Evolutionary conservation across 2,888 invertebrate genomes (phyloP), one percentile per base, ranked within the genome.

Genomic region (Melipona bicolor): DNA sequence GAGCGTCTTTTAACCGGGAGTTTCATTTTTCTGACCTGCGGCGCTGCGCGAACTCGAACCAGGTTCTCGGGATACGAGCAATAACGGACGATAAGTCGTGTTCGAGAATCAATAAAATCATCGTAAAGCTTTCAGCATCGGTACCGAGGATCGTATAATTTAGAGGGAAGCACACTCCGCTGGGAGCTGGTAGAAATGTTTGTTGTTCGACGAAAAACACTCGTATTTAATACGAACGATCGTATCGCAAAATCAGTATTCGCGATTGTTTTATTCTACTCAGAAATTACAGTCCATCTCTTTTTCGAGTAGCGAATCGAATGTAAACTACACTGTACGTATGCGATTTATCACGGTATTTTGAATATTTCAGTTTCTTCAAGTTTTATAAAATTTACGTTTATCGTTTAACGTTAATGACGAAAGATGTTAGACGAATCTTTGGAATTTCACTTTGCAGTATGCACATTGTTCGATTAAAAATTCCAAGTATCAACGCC

Each of bases 91-190:
- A 80, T 70, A 65, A 70, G 21, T 49, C 80, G 43, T 70, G 79
- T 70, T 82, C 74, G 50, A 54, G 54, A 73, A 81, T 79, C 79
- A 59, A 79, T 81, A 69, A 78, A 72, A 73, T 32, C 61, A 73
- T 68, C 59, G 62, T 79, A 61, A 81, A 77, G 32, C 64, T 59
- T 27, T 36, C 64, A 56, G 52, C 59, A 24, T 70, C 24, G 49
- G 56, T 68, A 21, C 50, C 17, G 19, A 13, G 24, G 9, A 24
- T 52, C 36, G 56, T 56, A 50, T 11, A 62, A 79, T 64, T 70
- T 62, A 17, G 19, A 32, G 75, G 68, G 54, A 68, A 62, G 13
- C 17, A 56, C 24, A 13, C 27, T 32, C 19, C 19, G 11, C 43
- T 21, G 17, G 1, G 19, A 68, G 72, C 27, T 67, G n/a, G 67